These are phyloP conservation scores for Scaptomyza caliginosa DNA, from an alignment of 2,888 invertebrate species.

Conservation along the genomic window DNA sequence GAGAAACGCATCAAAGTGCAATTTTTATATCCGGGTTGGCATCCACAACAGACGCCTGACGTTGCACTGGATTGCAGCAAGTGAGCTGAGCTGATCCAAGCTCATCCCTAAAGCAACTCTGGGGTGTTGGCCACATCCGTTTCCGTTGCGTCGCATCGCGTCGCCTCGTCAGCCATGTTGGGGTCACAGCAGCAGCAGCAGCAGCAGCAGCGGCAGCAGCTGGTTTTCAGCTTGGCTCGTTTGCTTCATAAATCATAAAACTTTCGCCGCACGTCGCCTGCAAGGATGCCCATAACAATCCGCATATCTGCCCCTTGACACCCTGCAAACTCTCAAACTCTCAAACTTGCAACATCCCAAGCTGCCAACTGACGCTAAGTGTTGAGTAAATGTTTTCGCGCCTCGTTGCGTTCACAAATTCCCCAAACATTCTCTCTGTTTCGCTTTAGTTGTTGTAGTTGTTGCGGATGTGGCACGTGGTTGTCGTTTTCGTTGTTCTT, in stretches of 20 bases:
- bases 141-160: slow-evolving; percentile 33
- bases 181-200: slow-evolving; percentile 24
- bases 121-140: slow-evolving; percentile 58
- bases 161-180: slow-evolving; percentile 31
- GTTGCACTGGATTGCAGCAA: slow-evolving; percentile 11
- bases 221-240: slow-evolving; percentile 51
- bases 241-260: slow-evolving; percentile 78
- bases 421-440: slow-evolving; percentile 56
- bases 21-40: slow-evolving; percentile 71
- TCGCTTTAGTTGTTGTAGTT: slow-evolving; percentile 11
- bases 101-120: slow-evolving; percentile 24
- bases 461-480: slow-evolving; percentile 62
- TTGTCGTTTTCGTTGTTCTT: slow-evolving; percentile 42
- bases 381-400: slow-evolving; percentile 79
- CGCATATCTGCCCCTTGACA: background rate
- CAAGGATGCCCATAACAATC: slow-evolving; percentile 14
- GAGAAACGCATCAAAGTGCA: slow-evolving; percentile 74
- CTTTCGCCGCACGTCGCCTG: slow-evolving; percentile 72
- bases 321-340: slow-evolving; percentile 1
- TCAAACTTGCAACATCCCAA: slow-evolving; percentile 54
- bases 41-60: slow-evolving; percentile 34
- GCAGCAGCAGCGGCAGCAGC: slow-evolving; percentile 45
- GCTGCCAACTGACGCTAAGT: slow-evolving; percentile 72
- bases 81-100: background rate
- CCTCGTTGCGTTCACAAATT: slow-evolving; percentile 74